Percentiles rank a stretch among this genome's conserved stretches.
Evolutionary conservation across 2,797 vertebrate genomes (phyloP).

Genomic region (Lepus townsendii): DNA sequence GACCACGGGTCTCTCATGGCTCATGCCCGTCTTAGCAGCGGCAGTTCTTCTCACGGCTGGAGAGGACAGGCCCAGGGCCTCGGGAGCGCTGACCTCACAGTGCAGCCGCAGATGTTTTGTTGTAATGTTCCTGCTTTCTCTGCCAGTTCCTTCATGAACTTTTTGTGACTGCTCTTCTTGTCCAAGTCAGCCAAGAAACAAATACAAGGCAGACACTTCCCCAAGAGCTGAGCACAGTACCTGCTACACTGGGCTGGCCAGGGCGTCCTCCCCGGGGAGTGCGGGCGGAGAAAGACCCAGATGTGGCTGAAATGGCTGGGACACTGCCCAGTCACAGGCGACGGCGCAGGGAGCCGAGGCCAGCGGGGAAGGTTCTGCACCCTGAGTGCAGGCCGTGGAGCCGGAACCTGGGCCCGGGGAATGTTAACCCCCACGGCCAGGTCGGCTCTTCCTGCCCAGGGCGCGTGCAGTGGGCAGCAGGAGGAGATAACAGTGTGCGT

Average conservation of each 20-base stretch:
- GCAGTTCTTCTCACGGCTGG: not conserved
- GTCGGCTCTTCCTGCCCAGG: not conserved
- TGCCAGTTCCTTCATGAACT: constrained; percentile 28
- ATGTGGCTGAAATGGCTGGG: rapidly evolving
- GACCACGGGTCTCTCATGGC: not conserved
- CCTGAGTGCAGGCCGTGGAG: not conserved
- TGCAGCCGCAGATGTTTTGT: constrained; percentile 25
- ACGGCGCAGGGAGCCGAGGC: not conserved
- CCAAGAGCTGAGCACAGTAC: not conserved
- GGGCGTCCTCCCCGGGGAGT: rapidly evolving
- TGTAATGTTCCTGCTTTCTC: not conserved
- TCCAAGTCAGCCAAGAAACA: not conserved
- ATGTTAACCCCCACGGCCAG: too few species aligned
- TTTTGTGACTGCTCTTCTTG: not conserved
- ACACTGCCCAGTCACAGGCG: rapidly evolving
- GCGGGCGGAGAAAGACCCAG: not conserved
- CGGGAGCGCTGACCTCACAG: not conserved
- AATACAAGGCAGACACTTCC: not conserved
- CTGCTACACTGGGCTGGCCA: not conserved
- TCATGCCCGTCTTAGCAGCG: not conserved
- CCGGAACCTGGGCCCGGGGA: not conserved
- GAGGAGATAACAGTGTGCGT: rapidly evolving
- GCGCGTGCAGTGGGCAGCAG: not conserved
- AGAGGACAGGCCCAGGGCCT: not conserved
- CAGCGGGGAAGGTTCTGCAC: too few species aligned